Conservation (phyloP, 2,888 invertebrate genomes). For the Erebia epiphron region DNA sequence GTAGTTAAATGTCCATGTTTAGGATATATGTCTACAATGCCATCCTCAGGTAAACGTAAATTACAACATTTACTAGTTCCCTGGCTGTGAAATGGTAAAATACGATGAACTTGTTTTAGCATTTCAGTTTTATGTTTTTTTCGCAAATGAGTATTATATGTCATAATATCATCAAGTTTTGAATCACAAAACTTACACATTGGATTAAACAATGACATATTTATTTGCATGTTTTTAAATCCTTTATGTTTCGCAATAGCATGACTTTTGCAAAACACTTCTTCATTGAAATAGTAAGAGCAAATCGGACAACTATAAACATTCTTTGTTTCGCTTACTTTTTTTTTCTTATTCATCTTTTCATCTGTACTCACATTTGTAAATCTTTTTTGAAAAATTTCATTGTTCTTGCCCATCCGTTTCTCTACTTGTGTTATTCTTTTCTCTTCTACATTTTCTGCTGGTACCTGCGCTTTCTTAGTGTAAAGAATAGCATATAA, state of each 20-base stretch:
- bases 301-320: conserved; percentile 35
- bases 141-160: conserved; percentile 47
- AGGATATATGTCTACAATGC: neutral
- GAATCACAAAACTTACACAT: conserved; percentile 53
- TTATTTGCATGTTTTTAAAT: conserved; percentile 28
- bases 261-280: conserved; percentile 30
- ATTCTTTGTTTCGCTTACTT: conserved; percentile 10
- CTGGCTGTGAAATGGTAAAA: neutral
- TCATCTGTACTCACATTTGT: neutral
- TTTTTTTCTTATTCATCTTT: conserved; percentile 10
- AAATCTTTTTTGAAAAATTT: neutral
- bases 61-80: neutral
- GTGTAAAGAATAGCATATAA: conserved; percentile 58
- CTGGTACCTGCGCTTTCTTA: conserved; percentile 26
- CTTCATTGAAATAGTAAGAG: conserved; percentile 34
- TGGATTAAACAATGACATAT: conserved; percentile 48
- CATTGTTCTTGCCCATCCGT: neutral
- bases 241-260: conserved; percentile 34
- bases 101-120: neutral
- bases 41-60: neutral
- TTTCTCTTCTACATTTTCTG: neutral
- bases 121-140: conserved; percentile 38
- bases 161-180: conserved; percentile 36
- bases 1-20: neutral
- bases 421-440: neutral